Evolutionary conservation across 2,113 vertebrate genomes (phyloP).

Genomic region (Gasterosteus aculeatus): DNA sequence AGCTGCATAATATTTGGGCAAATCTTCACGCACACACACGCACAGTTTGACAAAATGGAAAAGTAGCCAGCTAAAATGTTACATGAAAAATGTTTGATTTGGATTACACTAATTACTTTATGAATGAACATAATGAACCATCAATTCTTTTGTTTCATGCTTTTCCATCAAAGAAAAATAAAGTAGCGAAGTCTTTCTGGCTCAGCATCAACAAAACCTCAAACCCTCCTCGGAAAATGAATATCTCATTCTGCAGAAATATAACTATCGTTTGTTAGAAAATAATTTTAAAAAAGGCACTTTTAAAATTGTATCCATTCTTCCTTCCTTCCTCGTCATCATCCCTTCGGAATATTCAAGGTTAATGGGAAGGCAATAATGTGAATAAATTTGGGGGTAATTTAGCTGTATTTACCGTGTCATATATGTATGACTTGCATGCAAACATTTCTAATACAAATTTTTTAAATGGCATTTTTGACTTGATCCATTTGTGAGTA

Average conservation of each 20-base stretch:
- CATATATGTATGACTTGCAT: no score
- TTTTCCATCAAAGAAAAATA: constrained; percentile 22
- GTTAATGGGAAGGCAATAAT: no score
- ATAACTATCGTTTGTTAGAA: background rate
- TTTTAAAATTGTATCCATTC: constrained; percentile 6
- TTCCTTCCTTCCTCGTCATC: background rate
- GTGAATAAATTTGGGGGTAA: no score
- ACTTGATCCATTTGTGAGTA: no score
- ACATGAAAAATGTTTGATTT: constrained; percentile 5
- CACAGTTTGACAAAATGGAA: constrained; percentile 22
- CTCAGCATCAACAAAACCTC: background rate
- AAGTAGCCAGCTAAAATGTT: constrained; percentile 1
- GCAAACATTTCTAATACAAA: no score
- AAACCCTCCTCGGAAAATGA: constrained; percentile 19
- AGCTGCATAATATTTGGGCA: constrained; percentile 9
- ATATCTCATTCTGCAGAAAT: constrained; percentile 3
- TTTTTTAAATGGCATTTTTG: no score
- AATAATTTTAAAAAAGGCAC: constrained; percentile 8
- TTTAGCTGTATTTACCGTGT: no score
- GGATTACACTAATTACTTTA: constrained; percentile 13
- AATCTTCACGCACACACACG: background rate
- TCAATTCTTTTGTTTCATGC: constrained; percentile 2
- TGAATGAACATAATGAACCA: constrained; percentile 1
- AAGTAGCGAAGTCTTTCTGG: background rate
- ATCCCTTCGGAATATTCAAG: no score